phyloP scores from a whole-genome alignment of 2,113 vertebrate species.

The Thalassarche chlororhynchos region DNA sequence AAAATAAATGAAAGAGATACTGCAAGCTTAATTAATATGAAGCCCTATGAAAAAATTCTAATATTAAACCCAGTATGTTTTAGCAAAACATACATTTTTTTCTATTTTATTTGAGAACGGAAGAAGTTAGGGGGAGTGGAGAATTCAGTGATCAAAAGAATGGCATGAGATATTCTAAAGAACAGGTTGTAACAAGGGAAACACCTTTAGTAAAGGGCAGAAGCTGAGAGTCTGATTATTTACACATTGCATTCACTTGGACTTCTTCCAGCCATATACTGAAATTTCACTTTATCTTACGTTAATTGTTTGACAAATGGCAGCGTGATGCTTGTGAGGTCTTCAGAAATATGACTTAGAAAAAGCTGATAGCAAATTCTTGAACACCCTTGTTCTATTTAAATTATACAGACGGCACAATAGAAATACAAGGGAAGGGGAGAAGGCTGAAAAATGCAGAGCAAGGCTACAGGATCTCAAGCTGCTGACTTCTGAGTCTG shows the following conservation, averaged over 20 bases:
- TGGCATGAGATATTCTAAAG: background rate
- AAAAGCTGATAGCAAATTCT: constrained; percentile 29
- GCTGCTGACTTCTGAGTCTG: background rate
- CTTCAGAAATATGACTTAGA: background rate
- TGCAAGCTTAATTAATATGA: background rate
- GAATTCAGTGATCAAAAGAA: background rate
- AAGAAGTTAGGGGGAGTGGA: background rate
- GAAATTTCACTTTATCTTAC: constrained; percentile 24
- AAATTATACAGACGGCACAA: background rate
- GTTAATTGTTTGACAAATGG: constrained; percentile 23
- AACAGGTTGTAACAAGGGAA: background rate
- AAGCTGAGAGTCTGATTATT: constrained; percentile 20
- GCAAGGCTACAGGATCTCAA: background rate
- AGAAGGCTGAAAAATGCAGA: background rate
- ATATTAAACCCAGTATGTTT: background rate
- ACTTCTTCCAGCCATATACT: background rate
- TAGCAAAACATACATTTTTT: background rate
- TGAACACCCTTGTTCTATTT: background rate
- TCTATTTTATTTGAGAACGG: background rate
- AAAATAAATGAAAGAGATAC: background rate
- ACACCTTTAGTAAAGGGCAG: background rate
- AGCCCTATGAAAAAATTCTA: background rate
- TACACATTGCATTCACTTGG: background rate
- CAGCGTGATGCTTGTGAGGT: background rate
- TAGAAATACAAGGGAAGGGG: background rate